Conservation (phyloP, 2,113 vertebrate species). For the Jacana jacana region DNA sequence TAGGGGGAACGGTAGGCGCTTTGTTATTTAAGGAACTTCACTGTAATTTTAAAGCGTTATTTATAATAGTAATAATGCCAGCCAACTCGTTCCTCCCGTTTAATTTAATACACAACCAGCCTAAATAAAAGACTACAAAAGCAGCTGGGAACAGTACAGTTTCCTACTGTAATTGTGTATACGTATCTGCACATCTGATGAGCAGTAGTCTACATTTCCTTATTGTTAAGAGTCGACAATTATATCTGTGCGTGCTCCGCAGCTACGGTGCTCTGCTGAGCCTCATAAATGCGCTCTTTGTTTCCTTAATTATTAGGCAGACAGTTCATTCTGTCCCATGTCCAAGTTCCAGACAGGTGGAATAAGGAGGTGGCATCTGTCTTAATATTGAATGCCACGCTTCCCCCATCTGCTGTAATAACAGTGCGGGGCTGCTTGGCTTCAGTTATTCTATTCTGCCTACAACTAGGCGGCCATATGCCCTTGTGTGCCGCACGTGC, state of each 20-base stretch:
- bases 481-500: conserved; percentile 75
- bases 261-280: conserved; percentile 62
- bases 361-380: conserved; percentile 86
- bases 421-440: conserved; percentile 80
- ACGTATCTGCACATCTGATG: conserved; percentile 51
- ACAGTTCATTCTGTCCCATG: conserved; percentile 81
- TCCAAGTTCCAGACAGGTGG: conserved; percentile 89
- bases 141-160: conserved; percentile 63
- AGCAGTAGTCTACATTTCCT: conserved; percentile 55
- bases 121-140: conserved; percentile 63
- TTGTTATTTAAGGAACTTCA: conserved; percentile 69
- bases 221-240: conserved; percentile 70
- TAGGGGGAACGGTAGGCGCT: conserved; percentile 55
- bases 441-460: conserved; percentile 75
- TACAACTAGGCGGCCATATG: conserved; percentile 80
- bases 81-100: conserved; percentile 44
- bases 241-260: conserved; percentile 65
- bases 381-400: conserved; percentile 87
- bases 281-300: conserved; percentile 78
- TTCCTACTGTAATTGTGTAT: conserved; percentile 53
- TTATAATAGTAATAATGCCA: conserved; percentile 71
- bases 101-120: conserved; percentile 57
- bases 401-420: conserved; percentile 85
- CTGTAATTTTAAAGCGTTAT: conserved; percentile 66
- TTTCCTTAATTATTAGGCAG: conserved; percentile 81